Percentiles rank a stretch among this genome's conserved stretches.
Conservation (phyloP, 2,113 vertebrate species). For the Vulpes ferrilata region DNA sequence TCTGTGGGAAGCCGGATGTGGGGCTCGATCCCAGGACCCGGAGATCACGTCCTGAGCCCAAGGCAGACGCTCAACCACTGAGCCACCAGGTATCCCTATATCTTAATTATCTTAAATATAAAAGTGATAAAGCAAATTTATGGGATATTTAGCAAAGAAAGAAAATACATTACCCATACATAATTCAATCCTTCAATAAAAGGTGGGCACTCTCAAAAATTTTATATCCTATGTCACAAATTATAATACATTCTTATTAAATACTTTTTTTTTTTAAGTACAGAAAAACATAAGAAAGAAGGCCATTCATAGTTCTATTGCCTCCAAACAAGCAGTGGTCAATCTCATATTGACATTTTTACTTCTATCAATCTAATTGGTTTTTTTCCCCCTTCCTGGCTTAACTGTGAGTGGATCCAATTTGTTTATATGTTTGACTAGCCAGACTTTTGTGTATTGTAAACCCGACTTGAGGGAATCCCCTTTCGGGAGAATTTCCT, state of each 20-base stretch:
- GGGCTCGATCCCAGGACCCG: too few species aligned
- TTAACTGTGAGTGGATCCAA: background rate
- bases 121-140: background rate
- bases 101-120: background rate
- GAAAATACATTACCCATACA: background rate
- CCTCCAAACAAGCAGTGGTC: background rate
- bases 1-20: too few species aligned
- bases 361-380: background rate
- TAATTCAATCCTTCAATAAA: background rate
- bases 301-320: background rate
- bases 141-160: background rate
- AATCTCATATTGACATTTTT: background rate
- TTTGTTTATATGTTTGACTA: slow-evolving; percentile 8
- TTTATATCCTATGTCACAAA: background rate
- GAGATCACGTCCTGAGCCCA: too few species aligned
- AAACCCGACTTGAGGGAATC: background rate
- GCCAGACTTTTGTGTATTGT: background rate
- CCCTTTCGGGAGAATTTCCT: background rate
- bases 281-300: background rate
- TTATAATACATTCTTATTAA: background rate
- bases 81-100: background rate
- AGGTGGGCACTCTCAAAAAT: background rate
- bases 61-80: too few species aligned
- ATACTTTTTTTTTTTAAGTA: background rate
- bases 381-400: background rate